Evolutionary conservation across 1,140 invertebrate species (phyloP).

Genomic region (Pseudomyrmex cubaensis): DNA sequence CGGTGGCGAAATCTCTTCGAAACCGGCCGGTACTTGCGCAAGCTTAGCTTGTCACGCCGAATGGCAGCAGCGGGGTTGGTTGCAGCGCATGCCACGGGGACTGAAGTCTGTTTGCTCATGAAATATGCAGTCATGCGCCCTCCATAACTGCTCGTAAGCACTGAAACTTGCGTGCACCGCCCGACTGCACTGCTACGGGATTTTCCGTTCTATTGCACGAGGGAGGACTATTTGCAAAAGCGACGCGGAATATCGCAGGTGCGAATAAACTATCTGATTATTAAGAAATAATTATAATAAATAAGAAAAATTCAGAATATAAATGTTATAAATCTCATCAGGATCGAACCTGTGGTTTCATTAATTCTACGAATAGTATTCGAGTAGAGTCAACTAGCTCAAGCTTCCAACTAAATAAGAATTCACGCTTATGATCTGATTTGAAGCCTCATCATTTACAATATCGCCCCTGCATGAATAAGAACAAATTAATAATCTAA

Average conservation of each 20-base stretch:
- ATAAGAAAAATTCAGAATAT: neutral
- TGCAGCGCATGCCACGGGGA: slow-evolving; percentile 72
- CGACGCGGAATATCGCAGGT: slow-evolving; percentile 23
- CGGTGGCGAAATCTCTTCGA: slow-evolving; percentile 67
- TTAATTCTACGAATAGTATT: neutral
- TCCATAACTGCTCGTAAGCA: slow-evolving; percentile 79
- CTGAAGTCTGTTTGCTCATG: slow-evolving; percentile 83
- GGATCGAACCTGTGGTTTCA: too few species aligned
- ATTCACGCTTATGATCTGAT: too few species aligned
- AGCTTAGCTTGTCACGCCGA: slow-evolving; percentile 55
- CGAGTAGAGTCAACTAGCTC: too few species aligned
- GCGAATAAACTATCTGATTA: slow-evolving; percentile 33
- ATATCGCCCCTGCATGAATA: neutral
- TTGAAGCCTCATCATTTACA: too few species aligned
- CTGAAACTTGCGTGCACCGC: slow-evolving; percentile 80
- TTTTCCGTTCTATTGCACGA: slow-evolving; percentile 74
- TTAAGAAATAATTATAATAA: slow-evolving; percentile 10
- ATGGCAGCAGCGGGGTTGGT: slow-evolving; percentile 44
- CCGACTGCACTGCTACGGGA: slow-evolving; percentile 74
- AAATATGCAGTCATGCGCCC: slow-evolving; percentile 83
- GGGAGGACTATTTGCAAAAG: slow-evolving; percentile 53
- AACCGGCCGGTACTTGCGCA: slow-evolving; percentile 56
- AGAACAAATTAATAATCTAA: neutral
- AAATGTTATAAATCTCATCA: too few species aligned
- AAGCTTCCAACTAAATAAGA: too few species aligned